Base-by-base conservation (phyloP, 2,797 vertebrate species). In the Coranthus polyacanthus region DNA sequence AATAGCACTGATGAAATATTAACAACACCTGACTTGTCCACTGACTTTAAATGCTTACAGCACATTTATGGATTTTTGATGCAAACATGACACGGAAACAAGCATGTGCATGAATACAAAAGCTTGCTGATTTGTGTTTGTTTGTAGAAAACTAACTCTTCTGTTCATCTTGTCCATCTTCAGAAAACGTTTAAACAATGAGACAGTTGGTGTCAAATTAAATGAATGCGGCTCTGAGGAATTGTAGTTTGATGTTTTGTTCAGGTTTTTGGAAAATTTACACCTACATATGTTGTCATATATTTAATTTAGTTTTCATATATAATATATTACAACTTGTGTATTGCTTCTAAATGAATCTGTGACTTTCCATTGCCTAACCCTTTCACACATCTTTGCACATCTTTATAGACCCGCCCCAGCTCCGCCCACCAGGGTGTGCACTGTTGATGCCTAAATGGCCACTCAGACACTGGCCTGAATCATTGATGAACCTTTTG, bases 1-100 rank as follows among this genome's bases (percentile, higher is more conserved):
- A 95, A 93, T 94, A 94, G 93, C 90, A 78, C 75, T 89, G 54
- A 93, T 96, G 92, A 96, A 96, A 94, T 95, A 94, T 96, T 96
- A 92, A 96, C 68, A 64, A 4, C 64, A 72, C 93, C 75, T 20
- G 50, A 61, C 90, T 75, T 60, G 69, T 89, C 87, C 89, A 85
- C 89, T 85, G 73, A 89, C 65, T 89, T 79, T 91, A 81, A 72
- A 91, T 84, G 84, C 78, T 78, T 26, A 59, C 85, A 83, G 82
- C 83, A 86, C 91, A 88, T 93, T 86, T 84, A 94, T 93, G 87
- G 87, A 79, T 83, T 85, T 64, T 84, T 90, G 63, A 93, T 83
- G 78, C 65, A 70, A 26, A 52, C 56, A 58, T 53, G 47, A 57
- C 66, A 72, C 20, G 18, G 60, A 49, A 60, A 60, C 37, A 13